Evolutionary conservation across 1,140 invertebrate species (phyloP), one percentile per base, ranked within the genome.

Genomic region (Archivesica marissinica): DNA sequence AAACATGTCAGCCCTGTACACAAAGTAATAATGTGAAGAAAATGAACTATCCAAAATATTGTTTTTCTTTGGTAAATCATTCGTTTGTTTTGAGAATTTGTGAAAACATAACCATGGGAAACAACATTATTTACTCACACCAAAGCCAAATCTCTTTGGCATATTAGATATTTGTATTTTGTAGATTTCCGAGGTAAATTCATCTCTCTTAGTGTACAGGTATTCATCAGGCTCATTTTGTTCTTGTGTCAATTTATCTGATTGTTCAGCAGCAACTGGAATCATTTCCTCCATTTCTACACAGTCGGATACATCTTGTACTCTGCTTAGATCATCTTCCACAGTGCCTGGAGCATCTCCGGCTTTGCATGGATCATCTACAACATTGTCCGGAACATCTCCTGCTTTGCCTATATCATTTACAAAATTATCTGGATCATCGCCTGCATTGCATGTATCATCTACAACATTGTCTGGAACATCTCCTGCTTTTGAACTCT

Each of bases 181-280:
- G 92, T 95, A 98, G 87, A 96, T 97, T 94, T 98, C 98, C 0
- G 97, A 97, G 0, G 97, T 97, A 93, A 98, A 98, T 85, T 96
- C 96, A 70, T 96, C 95, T 38, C 96, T 77, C 23, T 89, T 85
- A 13, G 90, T 81, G 61, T 91, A 91, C 30, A 75, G 61, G 87
- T 87, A 91, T 47, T 85, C 83, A 76, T 91, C 80, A 39, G 38
- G n/a, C 20, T 56, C 77, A 56, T 25, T 25, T 33, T 74, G 41
- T 74, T 2, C 35, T 28, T 39, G 17, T 77, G 50, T 20, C 7
- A 28, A 0, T 72, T 35, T 2, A 75, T 28, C 33, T 35, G 72
- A 30, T 52, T 44, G 33, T 20, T 52, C 72, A 33, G 6, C 23
- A 17, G 28, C 47, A 33, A 33, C 47, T n/a, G 33, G 59, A 64